A percentile compares a stretch with the other conserved stretches of the same genome.
These are phyloP conservation scores for Anoplolepis gracilipes DNA, from an alignment of 1,140 invertebrate species.

Conservation along the genomic window DNA sequence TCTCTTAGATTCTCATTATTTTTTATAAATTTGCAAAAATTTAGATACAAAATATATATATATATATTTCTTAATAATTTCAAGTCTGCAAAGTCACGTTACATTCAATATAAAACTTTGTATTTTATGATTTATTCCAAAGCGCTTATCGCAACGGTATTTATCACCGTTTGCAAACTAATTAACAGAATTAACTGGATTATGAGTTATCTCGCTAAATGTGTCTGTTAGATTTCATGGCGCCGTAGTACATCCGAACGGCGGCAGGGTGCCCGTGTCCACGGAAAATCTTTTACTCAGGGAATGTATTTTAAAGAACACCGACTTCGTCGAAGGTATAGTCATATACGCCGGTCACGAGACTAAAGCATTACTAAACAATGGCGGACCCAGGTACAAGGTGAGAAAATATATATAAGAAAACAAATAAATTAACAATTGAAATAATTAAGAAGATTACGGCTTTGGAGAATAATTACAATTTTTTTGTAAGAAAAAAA, in stretches of 20 bases:
- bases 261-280: slow-evolving; percentile 92
- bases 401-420: slow-evolving; percentile 67
- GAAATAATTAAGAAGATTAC: no score
- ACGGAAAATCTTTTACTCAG: slow-evolving; percentile 97
- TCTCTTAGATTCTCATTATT: not conserved
- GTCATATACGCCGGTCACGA: slow-evolving; percentile 99
- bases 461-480: no score
- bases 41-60: not conserved
- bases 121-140: slow-evolving; percentile 3
- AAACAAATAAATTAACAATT: not conserved
- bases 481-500: no score
- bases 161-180: slow-evolving; percentile 10
- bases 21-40: not conserved
- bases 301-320: slow-evolving; percentile 97
- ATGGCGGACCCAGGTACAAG: slow-evolving; percentile 98
- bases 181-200: slow-evolving; percentile 22
- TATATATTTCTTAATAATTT: not conserved
- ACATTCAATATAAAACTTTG: not conserved
- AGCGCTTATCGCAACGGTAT: not conserved
- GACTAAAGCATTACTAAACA: slow-evolving; percentile 99
- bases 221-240: slow-evolving; percentile 92
- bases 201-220: slow-evolving; percentile 24
- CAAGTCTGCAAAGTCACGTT: not conserved
- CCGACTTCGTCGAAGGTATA: slow-evolving; percentile 97
- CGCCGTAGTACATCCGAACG: slow-evolving; percentile 93